Evolutionary conservation across 2,888 invertebrate genomes (phyloP).

Genomic region (Coecobrya sp.): DNA sequence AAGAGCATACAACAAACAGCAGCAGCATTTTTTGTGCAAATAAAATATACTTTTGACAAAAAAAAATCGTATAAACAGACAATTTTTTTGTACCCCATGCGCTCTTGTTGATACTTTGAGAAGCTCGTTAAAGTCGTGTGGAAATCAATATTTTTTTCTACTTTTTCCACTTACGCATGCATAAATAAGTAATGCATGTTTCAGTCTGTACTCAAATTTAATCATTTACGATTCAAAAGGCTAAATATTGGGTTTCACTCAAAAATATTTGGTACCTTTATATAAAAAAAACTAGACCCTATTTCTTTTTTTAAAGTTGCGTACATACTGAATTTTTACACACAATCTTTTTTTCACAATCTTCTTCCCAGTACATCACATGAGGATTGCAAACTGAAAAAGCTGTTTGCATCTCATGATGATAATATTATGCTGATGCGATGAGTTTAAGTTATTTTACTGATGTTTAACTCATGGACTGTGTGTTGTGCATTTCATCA

Average conservation of each 20-base stretch:
- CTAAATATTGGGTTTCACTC: too few species aligned
- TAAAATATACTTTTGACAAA: not conserved
- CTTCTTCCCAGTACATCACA: not conserved
- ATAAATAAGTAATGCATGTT: not conserved
- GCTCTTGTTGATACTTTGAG: not conserved
- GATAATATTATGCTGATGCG: not conserved
- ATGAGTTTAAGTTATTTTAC: not conserved
- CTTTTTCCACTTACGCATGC: conserved; percentile 23
- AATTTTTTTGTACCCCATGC: not conserved
- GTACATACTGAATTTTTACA: not conserved
- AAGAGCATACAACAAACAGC: not conserved
- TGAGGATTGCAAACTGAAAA: conserved; percentile 38
- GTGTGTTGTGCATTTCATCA: not conserved
- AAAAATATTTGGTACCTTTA: too few species aligned
- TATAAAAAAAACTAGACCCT: too few species aligned
- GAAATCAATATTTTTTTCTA: conserved; percentile 11
- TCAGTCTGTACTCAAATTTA: too few species aligned
- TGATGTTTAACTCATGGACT: not conserved
- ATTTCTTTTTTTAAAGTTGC: too few species aligned
- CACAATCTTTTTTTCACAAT: not conserved
- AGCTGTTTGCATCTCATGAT: conserved; percentile 52
- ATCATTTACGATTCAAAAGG: too few species aligned
- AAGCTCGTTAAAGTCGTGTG: not conserved
- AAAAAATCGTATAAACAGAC: conserved; percentile 24
- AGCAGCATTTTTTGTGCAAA: not conserved